Conservation (phyloP, 2,797 vertebrate genomes). For the Chelon labrosus region DNA sequence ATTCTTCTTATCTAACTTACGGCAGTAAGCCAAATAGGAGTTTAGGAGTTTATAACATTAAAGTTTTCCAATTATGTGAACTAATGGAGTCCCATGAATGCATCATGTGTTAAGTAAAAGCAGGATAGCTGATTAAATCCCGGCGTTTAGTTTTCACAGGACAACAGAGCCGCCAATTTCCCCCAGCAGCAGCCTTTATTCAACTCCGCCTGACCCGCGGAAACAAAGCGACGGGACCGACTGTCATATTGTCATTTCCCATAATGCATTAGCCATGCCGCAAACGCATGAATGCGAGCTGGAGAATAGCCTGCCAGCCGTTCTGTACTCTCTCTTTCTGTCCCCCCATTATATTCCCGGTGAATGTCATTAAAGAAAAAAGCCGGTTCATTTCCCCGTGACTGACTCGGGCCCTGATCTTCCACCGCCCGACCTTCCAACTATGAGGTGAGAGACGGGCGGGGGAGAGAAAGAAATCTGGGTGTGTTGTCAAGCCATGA, state of each 20-base stretch:
- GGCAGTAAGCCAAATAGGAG: too few relatives aligned
- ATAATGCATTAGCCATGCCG: conserved; percentile 13
- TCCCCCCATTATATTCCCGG: conserved; percentile 28
- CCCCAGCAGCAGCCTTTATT: background rate
- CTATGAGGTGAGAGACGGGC: conserved; percentile 34
- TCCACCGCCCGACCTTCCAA: conserved; percentile 40
- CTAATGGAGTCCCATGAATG: background rate
- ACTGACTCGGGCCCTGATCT: conserved; percentile 25
- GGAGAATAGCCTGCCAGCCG: conserved; percentile 7
- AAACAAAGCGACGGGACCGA: conserved; percentile 24
- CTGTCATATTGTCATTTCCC: conserved; percentile 29
- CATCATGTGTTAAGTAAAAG: background rate
- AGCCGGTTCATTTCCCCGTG: conserved; percentile 29
- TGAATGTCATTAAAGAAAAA: conserved; percentile 47
- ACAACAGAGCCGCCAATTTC: background rate
- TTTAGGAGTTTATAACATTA: background rate
- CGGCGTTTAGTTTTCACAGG: background rate
- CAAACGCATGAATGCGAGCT: conserved; percentile 19
- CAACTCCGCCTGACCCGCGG: conserved; percentile 13
- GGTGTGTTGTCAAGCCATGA: conserved; percentile 37
- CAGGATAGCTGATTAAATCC: background rate
- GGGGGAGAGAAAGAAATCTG: background rate
- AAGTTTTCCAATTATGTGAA: background rate
- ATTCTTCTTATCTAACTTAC: too few relatives aligned
- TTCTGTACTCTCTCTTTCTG: conserved; percentile 7